These are phyloP conservation scores for Acronicta alni DNA, from an alignment of 2,888 invertebrate genomes.

Conservation along the genomic window DNA sequence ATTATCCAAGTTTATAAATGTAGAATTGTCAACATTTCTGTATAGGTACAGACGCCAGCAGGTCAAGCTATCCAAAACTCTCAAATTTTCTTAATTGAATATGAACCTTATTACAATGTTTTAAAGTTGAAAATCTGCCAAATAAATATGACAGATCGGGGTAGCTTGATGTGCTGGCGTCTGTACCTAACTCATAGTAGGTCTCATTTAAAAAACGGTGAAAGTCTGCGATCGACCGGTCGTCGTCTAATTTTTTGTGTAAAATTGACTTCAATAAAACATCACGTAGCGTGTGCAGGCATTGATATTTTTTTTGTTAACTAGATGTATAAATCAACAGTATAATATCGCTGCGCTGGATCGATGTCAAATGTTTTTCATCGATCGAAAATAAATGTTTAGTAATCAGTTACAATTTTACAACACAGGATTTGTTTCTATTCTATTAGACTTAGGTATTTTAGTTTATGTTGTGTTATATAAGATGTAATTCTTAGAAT, in stretches of 20 bases:
- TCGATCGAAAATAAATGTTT: not conserved
- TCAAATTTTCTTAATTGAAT: no score
- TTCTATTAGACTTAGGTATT: no score
- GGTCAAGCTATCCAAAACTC: no score
- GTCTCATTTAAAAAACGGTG: slow-evolving; percentile 49
- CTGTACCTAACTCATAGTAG: slow-evolving; percentile 4
- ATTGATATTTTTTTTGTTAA: slow-evolving; percentile 23
- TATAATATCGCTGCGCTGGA: slow-evolving; percentile 12
- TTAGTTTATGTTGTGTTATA: no score
- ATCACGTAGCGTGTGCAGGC: slow-evolving; percentile 49
- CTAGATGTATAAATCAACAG: slow-evolving; percentile 17
- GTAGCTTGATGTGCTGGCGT: no score
- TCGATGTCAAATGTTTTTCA: slow-evolving; percentile 7
- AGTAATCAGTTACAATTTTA: not conserved
- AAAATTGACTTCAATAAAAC: slow-evolving; percentile 36
- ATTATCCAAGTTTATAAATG: not conserved
- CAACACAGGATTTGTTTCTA: no score
- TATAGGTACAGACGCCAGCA: no score
- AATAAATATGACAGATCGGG: no score
- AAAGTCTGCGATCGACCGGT: slow-evolving; percentile 44
- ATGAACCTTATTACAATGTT: no score
- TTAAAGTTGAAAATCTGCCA: no score
- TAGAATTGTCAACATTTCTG: slow-evolving; percentile 16
- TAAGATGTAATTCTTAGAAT: no score
- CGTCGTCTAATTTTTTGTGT: slow-evolving; percentile 40